phyloP scores from a whole-genome alignment of 2,888 invertebrate species.

The Aphodius sticticus region DNA sequence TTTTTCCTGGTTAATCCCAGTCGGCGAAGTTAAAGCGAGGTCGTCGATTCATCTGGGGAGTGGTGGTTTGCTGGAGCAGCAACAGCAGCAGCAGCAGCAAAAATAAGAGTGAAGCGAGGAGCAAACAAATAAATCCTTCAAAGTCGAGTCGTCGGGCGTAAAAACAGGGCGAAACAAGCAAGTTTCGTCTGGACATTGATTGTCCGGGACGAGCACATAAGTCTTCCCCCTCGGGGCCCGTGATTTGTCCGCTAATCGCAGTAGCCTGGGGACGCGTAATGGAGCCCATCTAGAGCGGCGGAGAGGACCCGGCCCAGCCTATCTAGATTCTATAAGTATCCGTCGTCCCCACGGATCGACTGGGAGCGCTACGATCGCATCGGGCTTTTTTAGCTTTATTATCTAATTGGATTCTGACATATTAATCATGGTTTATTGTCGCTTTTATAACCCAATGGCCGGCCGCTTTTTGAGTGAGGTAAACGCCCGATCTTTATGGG shows the following conservation, averaged over 20 bases:
- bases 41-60: constrained; percentile 14
- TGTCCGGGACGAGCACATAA: constrained; percentile 58
- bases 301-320: constrained; percentile 42
- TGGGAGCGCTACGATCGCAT: constrained; percentile 35
- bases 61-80: neutral
- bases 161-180: constrained; percentile 50
- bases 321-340: constrained; percentile 51
- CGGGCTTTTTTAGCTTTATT: constrained; percentile 50
- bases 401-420: constrained; percentile 48
- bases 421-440: constrained; percentile 39
- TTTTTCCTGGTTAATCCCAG: neutral
- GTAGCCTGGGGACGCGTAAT: constrained; percentile 55
- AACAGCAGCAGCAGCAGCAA: neutral
- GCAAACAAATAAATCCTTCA: constrained; percentile 58
- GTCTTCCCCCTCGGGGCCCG: constrained; percentile 56
- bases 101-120: constrained; percentile 36
- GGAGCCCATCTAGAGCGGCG: constrained; percentile 48
- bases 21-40: constrained; percentile 5
- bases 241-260: constrained; percentile 60
- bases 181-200: constrained; percentile 54
- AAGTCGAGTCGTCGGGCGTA: constrained; percentile 50
- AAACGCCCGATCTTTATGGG: neutral
- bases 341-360: constrained; percentile 28
- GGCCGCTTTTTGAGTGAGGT: neutral
- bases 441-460: constrained; percentile 26